Evolutionary conservation across 2,888 invertebrate genomes (phyloP), one percentile per base, ranked within the genome.

Genomic region (Halictus ligatus): DNA sequence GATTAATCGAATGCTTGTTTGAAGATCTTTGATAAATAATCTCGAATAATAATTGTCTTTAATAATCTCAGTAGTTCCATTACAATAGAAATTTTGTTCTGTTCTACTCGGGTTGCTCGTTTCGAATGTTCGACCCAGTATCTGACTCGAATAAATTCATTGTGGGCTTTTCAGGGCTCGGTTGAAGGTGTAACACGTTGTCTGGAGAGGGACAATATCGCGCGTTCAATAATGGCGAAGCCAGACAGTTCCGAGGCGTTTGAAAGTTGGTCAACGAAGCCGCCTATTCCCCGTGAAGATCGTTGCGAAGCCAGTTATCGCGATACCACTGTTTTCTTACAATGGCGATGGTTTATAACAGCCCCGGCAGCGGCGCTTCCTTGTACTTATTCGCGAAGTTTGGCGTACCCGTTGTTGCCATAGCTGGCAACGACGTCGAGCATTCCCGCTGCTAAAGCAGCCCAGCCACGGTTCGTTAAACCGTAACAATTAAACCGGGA

Each of bases 341-440:
- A 81, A 85, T 79, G 69, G 18, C 43, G 50, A 81, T 64, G 83
- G 40, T 77, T 87, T 83, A 85, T 75, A 87, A 87, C 82, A 64
- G 77, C 50, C 60, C 67, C 81, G 75, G 64, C 25, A 72, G 50
- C 67, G 21, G 35, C n/a, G 79, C 64, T 87, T 78, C 89, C 84
- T 85, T 81, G 77, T 80, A 84, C 82, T 90, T 86, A 80, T 89
- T 88, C 81, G 64, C 74, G 71, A 87, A 87, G 43, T 90, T 87
- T 64, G 72, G 7, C 35, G 76, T 46, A n/a, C 64, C 71, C 60
- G 64, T 46, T 3, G 60, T 64, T 48, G 46, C 29, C 58, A 46
- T 80, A 40, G 77, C 75, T 86, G 78, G 18, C 76, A 64, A 43
- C 75, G 71, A 78, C 79, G 79, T 78, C 50, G 64, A 69, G 83